Conservation (phyloP, 2,113 vertebrate species). For the Castor canadensis region DNA sequence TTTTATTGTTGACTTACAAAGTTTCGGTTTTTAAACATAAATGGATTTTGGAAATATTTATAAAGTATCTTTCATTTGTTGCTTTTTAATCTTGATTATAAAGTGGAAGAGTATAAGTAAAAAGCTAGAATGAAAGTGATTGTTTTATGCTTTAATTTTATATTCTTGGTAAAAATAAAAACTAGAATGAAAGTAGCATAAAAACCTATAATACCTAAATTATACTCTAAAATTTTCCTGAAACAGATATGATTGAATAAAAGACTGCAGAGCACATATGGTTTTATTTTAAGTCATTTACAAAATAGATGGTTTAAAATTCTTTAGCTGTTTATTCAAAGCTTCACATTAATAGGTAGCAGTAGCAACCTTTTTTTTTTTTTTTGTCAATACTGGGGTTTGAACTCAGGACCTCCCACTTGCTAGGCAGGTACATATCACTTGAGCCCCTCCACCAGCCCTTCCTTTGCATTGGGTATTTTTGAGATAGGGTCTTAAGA, state of each 20-base stretch:
- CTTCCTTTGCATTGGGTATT: too few species aligned
- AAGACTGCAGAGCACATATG: background rate
- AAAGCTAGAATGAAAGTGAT: background rate
- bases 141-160: constrained; percentile 38
- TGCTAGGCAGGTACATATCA: too few species aligned
- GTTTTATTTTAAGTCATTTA: constrained; percentile 25
- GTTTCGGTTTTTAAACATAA: constrained; percentile 61
- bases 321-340: constrained; percentile 23
- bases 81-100: background rate
- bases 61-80: constrained; percentile 27
- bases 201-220: background rate
- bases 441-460: too few species aligned
- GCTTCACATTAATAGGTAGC: background rate
- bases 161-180: constrained; percentile 31
- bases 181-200: background rate
- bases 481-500: too few species aligned
- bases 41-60: constrained; percentile 64
- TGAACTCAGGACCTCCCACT: too few species aligned
- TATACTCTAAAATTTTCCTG: constrained; percentile 35
- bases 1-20: constrained; percentile 79
- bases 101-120: background rate
- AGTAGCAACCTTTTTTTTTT: too few species aligned
- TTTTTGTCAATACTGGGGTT: too few species aligned
- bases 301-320: constrained; percentile 27
- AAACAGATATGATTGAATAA: background rate